These are phyloP conservation scores for Emydoidea blandingii DNA, from an alignment of 2,797 vertebrate genomes.

Conservation along the genomic window DNA sequence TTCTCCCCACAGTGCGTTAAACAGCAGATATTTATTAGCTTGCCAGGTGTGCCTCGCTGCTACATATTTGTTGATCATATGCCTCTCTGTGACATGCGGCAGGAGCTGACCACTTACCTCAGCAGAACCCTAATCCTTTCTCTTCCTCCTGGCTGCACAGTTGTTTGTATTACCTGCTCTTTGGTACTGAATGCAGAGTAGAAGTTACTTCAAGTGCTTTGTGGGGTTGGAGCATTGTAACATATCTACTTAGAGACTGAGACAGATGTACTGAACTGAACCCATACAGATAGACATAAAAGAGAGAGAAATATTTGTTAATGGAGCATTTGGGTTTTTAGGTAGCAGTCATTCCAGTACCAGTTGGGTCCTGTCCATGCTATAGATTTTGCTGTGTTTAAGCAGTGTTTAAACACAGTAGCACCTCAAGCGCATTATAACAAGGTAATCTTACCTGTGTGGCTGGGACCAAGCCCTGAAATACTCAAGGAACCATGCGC, in stretches of 20 bases:
- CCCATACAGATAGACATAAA: not conserved
- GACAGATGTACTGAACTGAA: not conserved
- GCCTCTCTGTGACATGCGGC: not conserved
- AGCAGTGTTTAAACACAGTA: not conserved
- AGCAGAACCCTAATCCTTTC: rapidly evolving
- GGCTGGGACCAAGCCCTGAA: not conserved
- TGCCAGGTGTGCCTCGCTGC: rapidly evolving
- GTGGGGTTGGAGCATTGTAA: not conserved
- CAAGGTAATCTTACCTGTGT: not conserved
- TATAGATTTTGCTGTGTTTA: not conserved
- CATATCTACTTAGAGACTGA: not conserved
- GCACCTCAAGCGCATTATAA: rapidly evolving
- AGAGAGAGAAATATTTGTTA: not conserved
- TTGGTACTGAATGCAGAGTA: not conserved
- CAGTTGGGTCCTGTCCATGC: not conserved
- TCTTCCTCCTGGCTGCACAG: not conserved
- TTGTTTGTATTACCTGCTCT: rapidly evolving
- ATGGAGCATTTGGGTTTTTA: not conserved
- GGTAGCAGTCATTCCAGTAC: rapidly evolving
- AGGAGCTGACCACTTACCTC: not conserved
- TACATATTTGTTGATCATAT: not conserved
- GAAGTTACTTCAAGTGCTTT: rapidly evolving
- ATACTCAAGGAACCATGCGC: not conserved
- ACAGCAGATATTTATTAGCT: not conserved
- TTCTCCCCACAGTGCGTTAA: rapidly evolving